These are phyloP conservation scores for Iguana delicatissima DNA, from an alignment of 2,797 vertebrate genomes.

Conservation along the genomic window DNA sequence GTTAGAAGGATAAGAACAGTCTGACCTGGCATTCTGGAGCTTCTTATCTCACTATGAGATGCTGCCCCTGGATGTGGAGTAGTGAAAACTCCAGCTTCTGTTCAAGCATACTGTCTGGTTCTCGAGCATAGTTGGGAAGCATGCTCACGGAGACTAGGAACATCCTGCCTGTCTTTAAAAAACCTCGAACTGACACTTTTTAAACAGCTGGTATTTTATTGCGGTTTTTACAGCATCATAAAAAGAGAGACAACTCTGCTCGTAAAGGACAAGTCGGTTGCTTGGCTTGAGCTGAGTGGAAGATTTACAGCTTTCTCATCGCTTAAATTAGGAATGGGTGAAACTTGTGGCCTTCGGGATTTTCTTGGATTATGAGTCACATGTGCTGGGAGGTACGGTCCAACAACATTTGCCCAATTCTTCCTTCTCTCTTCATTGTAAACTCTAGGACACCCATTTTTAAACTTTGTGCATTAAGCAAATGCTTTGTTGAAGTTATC, in stretches of 20 bases:
- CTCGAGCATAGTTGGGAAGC: neutral
- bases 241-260: neutral
- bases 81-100: neutral
- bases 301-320: neutral
- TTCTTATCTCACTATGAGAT: no score
- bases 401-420: no score
- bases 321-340: neutral
- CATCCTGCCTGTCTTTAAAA: neutral
- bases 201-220: constrained; percentile 10
- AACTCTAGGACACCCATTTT: neutral
- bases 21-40: no score
- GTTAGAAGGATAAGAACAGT: no score
- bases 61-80: no score
- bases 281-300: neutral
- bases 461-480: neutral
- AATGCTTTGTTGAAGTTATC: no score
- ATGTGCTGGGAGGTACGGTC: no score
- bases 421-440: no score
- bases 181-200: neutral
- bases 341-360: no score
- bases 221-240: neutral
- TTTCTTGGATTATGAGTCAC: no score
- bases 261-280: neutral
- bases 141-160: neutral
- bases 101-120: neutral